Conservation (phyloP, 2,888 invertebrate species). For the Pseudanteris insignis region DNA sequence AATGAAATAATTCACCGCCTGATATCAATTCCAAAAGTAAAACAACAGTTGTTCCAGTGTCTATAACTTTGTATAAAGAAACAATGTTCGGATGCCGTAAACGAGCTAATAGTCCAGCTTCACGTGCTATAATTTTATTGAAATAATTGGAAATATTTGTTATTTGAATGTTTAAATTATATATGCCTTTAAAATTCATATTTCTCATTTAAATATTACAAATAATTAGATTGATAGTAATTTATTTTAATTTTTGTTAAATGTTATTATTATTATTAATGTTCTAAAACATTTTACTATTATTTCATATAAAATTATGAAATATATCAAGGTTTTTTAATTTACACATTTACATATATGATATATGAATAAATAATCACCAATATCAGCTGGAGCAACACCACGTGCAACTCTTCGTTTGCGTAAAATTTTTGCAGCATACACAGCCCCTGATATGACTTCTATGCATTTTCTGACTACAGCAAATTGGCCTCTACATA, state of each 20-base stretch:
- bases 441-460: conserved; percentile 68
- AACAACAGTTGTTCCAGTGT: conserved; percentile 71
- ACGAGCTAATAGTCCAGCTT: conserved; percentile 69
- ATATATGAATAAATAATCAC: conserved; percentile 50
- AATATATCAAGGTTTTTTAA: too few relatives aligned
- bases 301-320: too few relatives aligned
- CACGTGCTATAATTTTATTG: conserved; percentile 64
- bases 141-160: too few relatives aligned
- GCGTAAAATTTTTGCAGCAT: conserved; percentile 74
- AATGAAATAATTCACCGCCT: conserved; percentile 75
- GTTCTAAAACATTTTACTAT: too few relatives aligned
- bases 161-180: too few relatives aligned
- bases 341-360: too few relatives aligned
- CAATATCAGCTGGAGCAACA: conserved; percentile 71
- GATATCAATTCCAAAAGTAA: conserved; percentile 73
- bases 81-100: conserved; percentile 73
- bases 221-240: too few relatives aligned
- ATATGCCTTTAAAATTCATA: too few relatives aligned
- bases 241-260: too few relatives aligned
- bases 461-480: conserved; percentile 71
- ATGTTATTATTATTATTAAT: too few relatives aligned
- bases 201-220: too few relatives aligned
- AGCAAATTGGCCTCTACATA: conserved; percentile 74
- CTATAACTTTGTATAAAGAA: conserved; percentile 72
- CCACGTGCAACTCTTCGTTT: conserved; percentile 71